phyloP scores from a whole-genome alignment of 2,888 invertebrate species.

The Andrena hattorfiana region DNA sequence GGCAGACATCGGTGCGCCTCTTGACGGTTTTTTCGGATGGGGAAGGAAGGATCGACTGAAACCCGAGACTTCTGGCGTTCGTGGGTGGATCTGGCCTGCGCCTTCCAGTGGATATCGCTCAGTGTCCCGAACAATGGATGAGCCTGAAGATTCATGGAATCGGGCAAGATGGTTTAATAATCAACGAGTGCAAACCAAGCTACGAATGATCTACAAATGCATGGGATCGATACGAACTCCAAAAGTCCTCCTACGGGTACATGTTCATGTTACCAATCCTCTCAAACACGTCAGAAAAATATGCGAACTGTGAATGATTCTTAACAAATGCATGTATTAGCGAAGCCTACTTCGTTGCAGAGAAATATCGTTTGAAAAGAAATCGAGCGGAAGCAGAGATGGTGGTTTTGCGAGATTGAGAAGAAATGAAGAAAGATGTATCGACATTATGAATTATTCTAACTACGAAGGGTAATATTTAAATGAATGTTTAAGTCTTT shows the following conservation, averaged over 20 bases:
- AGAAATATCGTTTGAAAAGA: no score
- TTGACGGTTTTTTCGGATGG: conserved; percentile 38
- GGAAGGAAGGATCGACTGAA: conserved; percentile 49
- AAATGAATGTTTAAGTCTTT: no score
- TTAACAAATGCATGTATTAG: no score
- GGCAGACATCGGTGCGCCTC: conserved; percentile 37
- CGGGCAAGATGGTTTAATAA: background rate
- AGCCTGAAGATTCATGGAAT: background rate
- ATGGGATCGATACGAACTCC: background rate
- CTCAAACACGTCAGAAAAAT: no score
- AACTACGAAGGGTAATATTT: no score
- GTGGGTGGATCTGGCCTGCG: conserved; percentile 49
- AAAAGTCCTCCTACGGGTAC: background rate
- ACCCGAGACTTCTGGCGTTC: conserved; percentile 51
- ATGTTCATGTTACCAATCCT: no score
- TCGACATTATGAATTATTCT: no score
- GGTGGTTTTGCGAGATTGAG: no score
- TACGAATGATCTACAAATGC: background rate
- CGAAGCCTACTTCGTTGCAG: no score
- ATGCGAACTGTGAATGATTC: no score
- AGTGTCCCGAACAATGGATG: conserved; percentile 27
- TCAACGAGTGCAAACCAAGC: background rate
- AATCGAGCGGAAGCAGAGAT: no score
- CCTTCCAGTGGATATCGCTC: conserved; percentile 13
- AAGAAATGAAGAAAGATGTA: no score